phyloP scores from a whole-genome alignment of 2,797 vertebrate genomes.

The Melanotaenia boesemani region DNA sequence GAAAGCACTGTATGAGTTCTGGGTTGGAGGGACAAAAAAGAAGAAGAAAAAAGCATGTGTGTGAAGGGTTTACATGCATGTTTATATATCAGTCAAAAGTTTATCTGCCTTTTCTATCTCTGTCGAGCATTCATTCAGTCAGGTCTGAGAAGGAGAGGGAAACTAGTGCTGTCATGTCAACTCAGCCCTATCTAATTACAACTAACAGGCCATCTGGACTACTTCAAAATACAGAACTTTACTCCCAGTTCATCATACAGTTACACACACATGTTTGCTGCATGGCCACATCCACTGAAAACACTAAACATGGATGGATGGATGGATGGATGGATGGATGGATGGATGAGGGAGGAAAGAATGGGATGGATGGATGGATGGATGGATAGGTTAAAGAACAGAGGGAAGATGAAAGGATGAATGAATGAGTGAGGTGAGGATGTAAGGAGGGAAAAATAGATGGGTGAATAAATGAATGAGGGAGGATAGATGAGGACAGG shows the following conservation, averaged over 20 bases:
- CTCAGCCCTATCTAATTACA: conserved; percentile 70
- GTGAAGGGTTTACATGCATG: conserved; percentile 24
- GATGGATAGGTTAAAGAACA: too few species aligned
- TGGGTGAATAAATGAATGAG: too few species aligned
- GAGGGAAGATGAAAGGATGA: too few species aligned
- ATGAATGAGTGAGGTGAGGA: too few species aligned
- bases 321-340: too few species aligned
- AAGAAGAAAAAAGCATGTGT: not conserved
- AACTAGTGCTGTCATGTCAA: conserved; percentile 44
- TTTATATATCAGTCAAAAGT: conserved; percentile 48
- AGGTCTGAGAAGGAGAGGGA: conserved; percentile 13
- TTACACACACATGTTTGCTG: too few species aligned
- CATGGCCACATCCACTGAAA: too few species aligned
- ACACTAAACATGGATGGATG: too few species aligned
- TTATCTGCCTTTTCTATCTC: conserved; percentile 38
- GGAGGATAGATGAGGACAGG: too few species aligned
- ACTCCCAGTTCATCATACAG: conserved; percentile 48
- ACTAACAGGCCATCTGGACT: conserved; percentile 71
- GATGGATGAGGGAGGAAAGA: too few species aligned
- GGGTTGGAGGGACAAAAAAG: not conserved
- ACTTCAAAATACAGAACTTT: conserved; percentile 64
- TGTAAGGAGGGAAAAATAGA: too few species aligned
- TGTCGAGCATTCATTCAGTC: conserved; percentile 26
- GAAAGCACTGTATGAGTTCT: conserved; percentile 13
- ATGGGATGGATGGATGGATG: too few species aligned